Evolutionary conservation across 1,140 invertebrate genomes (phyloP).

Genomic region (Brevipalpus yothersi): DNA sequence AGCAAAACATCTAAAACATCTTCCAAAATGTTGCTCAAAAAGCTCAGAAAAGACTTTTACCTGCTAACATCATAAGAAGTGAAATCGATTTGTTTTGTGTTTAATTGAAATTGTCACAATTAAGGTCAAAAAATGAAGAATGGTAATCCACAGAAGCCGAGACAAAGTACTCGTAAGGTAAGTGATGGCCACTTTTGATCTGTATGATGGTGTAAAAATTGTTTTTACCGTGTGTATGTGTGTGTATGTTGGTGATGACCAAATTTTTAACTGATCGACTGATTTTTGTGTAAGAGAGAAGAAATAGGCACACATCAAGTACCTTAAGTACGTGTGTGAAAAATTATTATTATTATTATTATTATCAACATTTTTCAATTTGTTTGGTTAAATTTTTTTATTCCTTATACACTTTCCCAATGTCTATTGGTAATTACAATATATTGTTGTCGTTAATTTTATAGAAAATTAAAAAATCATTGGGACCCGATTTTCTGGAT

Average conservation of each 20-base stretch:
- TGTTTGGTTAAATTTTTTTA: background rate
- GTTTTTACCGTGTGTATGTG: background rate
- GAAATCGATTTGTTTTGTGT: background rate
- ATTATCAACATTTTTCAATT: background rate
- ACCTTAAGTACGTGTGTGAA: background rate
- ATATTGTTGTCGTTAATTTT: background rate
- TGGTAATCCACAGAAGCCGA: background rate
- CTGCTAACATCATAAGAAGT: too few relatives aligned
- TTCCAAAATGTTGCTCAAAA: too few relatives aligned
- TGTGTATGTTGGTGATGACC: background rate
- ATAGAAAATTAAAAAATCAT: conserved; percentile 8
- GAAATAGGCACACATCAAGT: background rate
- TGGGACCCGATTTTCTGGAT: conserved; percentile 7
- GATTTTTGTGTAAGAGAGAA: background rate
- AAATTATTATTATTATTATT: background rate
- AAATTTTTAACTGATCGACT: background rate
- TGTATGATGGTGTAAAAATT: background rate
- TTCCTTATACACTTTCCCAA: background rate
- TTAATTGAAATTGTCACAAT: background rate
- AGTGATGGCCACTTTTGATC: background rate
- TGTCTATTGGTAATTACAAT: background rate
- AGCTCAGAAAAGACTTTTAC: too few relatives aligned
- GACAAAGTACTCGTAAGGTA: background rate
- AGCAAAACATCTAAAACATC: too few relatives aligned
- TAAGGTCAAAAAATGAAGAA: background rate